Conservation (phyloP, 1,140 invertebrate species). For the Melitaea cinxia region DNA sequence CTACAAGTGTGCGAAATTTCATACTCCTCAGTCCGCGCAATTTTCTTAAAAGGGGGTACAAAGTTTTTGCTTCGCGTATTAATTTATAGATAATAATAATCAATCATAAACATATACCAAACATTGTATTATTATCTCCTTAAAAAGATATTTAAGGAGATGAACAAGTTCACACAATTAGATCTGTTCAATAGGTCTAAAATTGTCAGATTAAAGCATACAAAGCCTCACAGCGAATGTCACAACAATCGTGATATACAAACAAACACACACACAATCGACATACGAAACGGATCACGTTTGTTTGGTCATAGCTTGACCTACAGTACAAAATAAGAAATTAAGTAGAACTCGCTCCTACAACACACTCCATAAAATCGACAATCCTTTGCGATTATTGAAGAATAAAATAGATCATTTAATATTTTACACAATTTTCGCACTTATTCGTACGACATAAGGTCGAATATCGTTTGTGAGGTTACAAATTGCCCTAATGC, state of each 20-base stretch:
- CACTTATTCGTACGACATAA: neutral
- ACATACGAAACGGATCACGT: slow-evolving; percentile 19
- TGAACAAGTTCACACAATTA: no score
- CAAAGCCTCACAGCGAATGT: slow-evolving; percentile 1
- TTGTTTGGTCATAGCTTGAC: slow-evolving; percentile 17
- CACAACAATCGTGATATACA: slow-evolving; percentile 27
- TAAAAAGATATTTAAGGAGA: no score
- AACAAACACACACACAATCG: slow-evolving; percentile 12
- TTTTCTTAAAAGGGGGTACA: no score
- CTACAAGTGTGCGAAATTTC: no score
- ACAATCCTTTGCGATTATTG: neutral
- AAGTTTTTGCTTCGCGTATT: no score
- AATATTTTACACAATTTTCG: neutral
- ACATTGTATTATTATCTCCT: no score
- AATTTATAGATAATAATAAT: no score
- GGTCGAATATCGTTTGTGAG: neutral
- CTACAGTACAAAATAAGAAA: neutral
- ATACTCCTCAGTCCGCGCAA: no score
- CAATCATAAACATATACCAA: no score
- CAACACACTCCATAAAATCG: neutral
- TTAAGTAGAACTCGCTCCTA: neutral
- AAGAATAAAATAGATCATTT: neutral
- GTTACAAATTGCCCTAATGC: neutral
- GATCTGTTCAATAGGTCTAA: no score
- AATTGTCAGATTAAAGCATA: slow-evolving; percentile 5